Percentiles rank a stretch among this genome's conserved stretches.
These are phyloP conservation scores for Aurelia aurita DNA, from an alignment of 30 jellyfish, hydroid and myxozoan genomes.

Conservation along the genomic window DNA sequence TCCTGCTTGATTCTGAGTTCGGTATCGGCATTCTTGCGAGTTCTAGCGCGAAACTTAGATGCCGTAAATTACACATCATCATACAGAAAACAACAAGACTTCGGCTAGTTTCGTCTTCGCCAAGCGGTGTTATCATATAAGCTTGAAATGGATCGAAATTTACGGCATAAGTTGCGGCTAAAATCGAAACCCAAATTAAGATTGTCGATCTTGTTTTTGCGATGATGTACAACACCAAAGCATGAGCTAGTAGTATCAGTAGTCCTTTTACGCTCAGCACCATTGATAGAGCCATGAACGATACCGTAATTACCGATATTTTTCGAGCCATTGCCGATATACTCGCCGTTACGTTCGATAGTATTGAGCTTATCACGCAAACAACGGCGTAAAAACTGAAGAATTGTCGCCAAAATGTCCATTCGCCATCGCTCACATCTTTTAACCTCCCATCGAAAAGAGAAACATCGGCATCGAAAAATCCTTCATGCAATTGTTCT, in stretches of 20 bases:
- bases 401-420: constrained; percentile 82
- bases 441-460: constrained; percentile 56
- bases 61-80: constrained; percentile 77
- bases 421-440: constrained; percentile 70
- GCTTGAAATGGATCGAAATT: constrained; percentile 65
- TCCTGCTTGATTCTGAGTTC: constrained; percentile 12
- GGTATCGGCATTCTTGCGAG: constrained; percentile 30
- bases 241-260: constrained; percentile 22
- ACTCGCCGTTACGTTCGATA: constrained; percentile 19
- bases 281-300: constrained; percentile 57
- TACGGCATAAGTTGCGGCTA: constrained; percentile 60
- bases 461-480: constrained; percentile 55
- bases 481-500: constrained; percentile 50
- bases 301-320: constrained; percentile 58
- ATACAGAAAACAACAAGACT: constrained; percentile 39
- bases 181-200: constrained; percentile 22
- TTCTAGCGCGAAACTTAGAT: constrained; percentile 72
- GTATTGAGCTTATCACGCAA: constrained; percentile 47
- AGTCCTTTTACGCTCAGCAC: constrained; percentile 46
- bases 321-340: constrained; percentile 57
- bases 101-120: constrained; percentile 48
- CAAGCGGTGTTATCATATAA: constrained; percentile 36
- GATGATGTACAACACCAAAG: constrained; percentile 38
- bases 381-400: constrained; percentile 32
- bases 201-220: constrained; percentile 19